These are phyloP conservation scores for Dolichomitus sp. DNA, from an alignment of 2,888 invertebrate species.

Conservation along the genomic window DNA sequence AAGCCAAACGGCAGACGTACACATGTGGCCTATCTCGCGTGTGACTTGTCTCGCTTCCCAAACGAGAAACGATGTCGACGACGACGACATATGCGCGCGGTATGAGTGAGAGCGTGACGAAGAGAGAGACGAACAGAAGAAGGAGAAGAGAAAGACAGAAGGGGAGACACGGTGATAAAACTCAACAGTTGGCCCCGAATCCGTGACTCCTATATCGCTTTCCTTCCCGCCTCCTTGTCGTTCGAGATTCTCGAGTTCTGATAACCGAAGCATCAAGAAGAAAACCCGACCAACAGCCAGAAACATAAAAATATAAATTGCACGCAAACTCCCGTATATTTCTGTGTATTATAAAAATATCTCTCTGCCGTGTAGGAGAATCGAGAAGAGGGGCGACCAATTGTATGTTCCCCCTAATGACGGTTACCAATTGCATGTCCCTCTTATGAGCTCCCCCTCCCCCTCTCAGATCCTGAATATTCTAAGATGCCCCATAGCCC, in stretches of 20 bases:
- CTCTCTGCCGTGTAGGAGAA: too few relatives aligned
- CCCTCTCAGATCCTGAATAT: too few relatives aligned
- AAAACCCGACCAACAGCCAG: slow-evolving; percentile 4
- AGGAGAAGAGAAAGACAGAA: slow-evolving; percentile 1
- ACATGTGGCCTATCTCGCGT: slow-evolving; percentile 74
- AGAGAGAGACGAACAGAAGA: slow-evolving; percentile 16
- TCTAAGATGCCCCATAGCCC: too few relatives aligned
- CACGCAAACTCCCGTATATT: not conserved
- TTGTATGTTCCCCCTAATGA: too few relatives aligned
- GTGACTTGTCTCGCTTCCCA: slow-evolving; percentile 67
- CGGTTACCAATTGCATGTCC: too few relatives aligned
- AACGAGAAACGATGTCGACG: slow-evolving; percentile 65
- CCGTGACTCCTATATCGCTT: slow-evolving; percentile 70
- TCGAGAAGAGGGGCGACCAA: too few relatives aligned
- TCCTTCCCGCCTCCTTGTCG: slow-evolving; percentile 58
- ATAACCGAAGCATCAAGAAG: slow-evolving; percentile 58
- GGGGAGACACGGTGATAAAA: slow-evolving; percentile 79
- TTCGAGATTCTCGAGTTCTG: slow-evolving; percentile 59
- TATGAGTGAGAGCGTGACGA: slow-evolving; percentile 35
- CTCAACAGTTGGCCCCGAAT: slow-evolving; percentile 83
- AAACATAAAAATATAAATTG: not conserved
- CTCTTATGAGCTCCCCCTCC: too few relatives aligned
- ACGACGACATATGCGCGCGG: slow-evolving; percentile 60
- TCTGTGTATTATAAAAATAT: not conserved
- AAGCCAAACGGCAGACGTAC: slow-evolving; percentile 54